Evolutionary conservation across 2,888 invertebrate species (phyloP).

Genomic region (Clitarchus hookeri): DNA sequence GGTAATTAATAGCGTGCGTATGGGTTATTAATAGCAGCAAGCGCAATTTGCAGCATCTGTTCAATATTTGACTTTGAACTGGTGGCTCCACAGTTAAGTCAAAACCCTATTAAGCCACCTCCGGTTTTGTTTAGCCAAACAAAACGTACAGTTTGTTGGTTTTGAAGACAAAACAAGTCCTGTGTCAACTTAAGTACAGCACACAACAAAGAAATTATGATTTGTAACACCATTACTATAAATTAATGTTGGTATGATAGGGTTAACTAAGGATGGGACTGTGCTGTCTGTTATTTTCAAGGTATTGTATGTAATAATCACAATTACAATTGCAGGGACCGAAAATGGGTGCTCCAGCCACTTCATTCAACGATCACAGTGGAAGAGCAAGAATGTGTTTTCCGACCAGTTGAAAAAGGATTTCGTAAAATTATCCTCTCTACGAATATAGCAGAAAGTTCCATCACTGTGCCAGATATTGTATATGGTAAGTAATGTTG

Average conservation of each 20-base stretch:
- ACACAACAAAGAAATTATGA: too few relatives aligned
- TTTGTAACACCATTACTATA: too few relatives aligned
- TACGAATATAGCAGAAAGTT: constrained; percentile 92
- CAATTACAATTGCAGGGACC: constrained; percentile 31
- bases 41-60: too few relatives aligned
- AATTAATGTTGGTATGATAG: not conserved
- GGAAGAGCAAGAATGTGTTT: constrained; percentile 72
- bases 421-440: constrained; percentile 83
- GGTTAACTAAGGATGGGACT: not conserved
- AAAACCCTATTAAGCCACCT: too few relatives aligned
- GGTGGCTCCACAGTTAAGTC: too few relatives aligned
- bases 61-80: too few relatives aligned
- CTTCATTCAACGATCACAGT: constrained; percentile 78
- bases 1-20: too few relatives aligned
- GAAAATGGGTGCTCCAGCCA: constrained; percentile 47
- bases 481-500: constrained; percentile 66
- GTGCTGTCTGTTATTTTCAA: not conserved
- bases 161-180: too few relatives aligned
- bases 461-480: constrained; percentile 87
- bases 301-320: not conserved
- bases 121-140: too few relatives aligned
- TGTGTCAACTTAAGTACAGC: too few relatives aligned
- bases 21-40: too few relatives aligned
- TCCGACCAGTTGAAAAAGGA: constrained; percentile 63
- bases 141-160: too few relatives aligned